These are phyloP conservation scores for Stratiomys singularior DNA, from an alignment of 2,888 invertebrate genomes.

Conservation along the genomic window DNA sequence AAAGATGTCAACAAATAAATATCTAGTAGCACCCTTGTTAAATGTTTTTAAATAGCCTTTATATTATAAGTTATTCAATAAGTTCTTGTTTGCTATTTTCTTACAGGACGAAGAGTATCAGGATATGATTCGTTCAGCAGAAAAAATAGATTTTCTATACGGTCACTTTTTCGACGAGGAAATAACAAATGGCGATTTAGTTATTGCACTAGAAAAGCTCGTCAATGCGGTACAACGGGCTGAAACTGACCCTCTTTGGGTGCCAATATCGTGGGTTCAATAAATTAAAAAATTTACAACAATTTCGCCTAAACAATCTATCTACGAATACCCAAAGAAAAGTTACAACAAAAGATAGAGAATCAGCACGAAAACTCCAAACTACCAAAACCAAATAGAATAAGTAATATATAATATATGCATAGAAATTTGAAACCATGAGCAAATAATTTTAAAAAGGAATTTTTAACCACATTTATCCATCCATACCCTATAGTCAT, in stretches of 20 bases:
- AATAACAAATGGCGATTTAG: slow-evolving; percentile 91
- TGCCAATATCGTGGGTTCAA: slow-evolving; percentile 94
- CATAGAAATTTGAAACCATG: too few species aligned
- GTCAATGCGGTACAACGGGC: slow-evolving; percentile 83
- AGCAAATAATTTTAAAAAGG: too few species aligned
- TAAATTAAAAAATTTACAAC: slow-evolving; percentile 63
- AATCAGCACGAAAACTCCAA: slow-evolving; percentile 7
- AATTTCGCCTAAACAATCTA: not conserved
- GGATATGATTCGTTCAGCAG: slow-evolving; percentile 86
- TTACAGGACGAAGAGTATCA: slow-evolving; percentile 90
- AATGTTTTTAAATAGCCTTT: too few species aligned
- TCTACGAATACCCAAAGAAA: not conserved
- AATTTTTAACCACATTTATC: too few species aligned
- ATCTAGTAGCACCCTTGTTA: too few species aligned
- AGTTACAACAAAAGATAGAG: not conserved
- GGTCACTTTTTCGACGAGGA: slow-evolving; percentile 94
- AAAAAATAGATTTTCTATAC: slow-evolving; percentile 90
- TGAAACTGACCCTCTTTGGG: slow-evolving; percentile 95
- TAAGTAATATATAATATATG: not conserved
- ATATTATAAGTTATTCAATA: too few species aligned
- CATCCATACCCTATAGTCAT: too few species aligned
- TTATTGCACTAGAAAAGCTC: slow-evolving; percentile 86
- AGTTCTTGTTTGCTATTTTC: too few species aligned
- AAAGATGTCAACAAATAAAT: too few species aligned
- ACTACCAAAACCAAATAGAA: slow-evolving; percentile 14